A percentile compares a stretch with the other conserved stretches of the same genome.
phyloP scores from a whole-genome alignment of 2,888 invertebrate genomes.

The Neelides folsomi region DNA sequence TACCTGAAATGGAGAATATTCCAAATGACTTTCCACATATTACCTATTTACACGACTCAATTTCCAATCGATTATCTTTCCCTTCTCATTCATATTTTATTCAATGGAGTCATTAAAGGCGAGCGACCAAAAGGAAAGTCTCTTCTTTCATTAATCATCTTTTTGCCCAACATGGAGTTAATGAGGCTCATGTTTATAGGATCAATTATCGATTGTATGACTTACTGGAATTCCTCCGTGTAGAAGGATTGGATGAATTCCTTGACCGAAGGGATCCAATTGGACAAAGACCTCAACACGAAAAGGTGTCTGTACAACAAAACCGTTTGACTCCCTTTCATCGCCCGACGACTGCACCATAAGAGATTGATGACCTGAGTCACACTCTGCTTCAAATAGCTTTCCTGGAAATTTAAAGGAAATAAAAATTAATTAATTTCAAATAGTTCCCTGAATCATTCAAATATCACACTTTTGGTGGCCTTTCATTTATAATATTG shows the following conservation, averaged over 20 bases:
- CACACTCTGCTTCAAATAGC: conserved; percentile 22
- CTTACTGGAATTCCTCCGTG: conserved; percentile 31
- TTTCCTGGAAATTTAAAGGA: conserved; percentile 15
- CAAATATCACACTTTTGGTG: no score
- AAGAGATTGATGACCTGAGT: conserved; percentile 29
- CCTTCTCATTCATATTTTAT: no score
- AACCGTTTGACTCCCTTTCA: conserved; percentile 19
- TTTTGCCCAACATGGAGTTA: no score
- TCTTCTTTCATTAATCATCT: no score
- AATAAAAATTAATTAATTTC: conserved; percentile 3
- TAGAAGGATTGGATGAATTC: conserved; percentile 21
- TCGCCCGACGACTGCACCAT: conserved; percentile 16
- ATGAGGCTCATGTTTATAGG: no score
- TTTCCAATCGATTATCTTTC: no score
- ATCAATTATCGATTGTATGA: not conserved
- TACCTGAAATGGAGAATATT: conserved; percentile 16
- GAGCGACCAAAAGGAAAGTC: no score
- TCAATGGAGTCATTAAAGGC: not conserved
- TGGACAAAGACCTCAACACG: conserved; percentile 18
- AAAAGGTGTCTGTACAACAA: conserved; percentile 25
- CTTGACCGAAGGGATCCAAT: conserved; percentile 15
- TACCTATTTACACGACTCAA: not conserved
- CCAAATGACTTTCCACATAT: not conserved
- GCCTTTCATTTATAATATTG: no score
- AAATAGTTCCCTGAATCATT: no score